Base-by-base conservation (phyloP, 2,888 invertebrate species). In the Emmelina monodactyla region DNA sequence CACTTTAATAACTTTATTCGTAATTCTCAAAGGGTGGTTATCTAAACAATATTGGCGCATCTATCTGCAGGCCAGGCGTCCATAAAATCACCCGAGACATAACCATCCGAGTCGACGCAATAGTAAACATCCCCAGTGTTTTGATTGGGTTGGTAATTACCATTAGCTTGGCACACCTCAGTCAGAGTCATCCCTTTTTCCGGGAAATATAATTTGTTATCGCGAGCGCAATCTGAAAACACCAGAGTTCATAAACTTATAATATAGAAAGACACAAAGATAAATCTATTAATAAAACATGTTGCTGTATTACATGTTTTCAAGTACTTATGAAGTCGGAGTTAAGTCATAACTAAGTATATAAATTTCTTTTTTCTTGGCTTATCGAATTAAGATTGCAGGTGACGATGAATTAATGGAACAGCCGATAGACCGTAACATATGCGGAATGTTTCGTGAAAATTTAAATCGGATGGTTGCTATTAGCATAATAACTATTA, bases 61-160 rank as follows among this genome's bases (percentile, higher is more conserved):
- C 38, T 40, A 39, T 57, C 61, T 0, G 40, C 22, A n/a, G 62
- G 65, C 62, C 51, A 59, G 3, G 33, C 45, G 4, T 47, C 41
- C 35, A 51, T 32, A 40, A 65, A 44, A 13, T 50, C 55, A 2
- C 55, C 55, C 7, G 46, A 56, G 9, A 56, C 51, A 51, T 82
- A 86, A 1, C 87, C 87, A 58, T 87, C 85, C 2, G 55, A 52
- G 55, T 86, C 86, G 3, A 86, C 83, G 50, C 86, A 86, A 61
- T 83, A 85, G 47, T 58, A 69, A 3, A 64, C 59, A 36, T 72
- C 71, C 12, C 80, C 82, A 22, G 73, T 71, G 39, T 68, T 69
- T 60, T 86, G 86, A 40, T 67, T 51, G n/a, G 66, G 51, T 16
- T 65, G 57, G 55, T 87, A 87, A 69, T 85, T 85, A 31, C 86